A percentile compares a stretch with the other conserved stretches of the same genome.
Evolutionary conservation across 1,140 invertebrate genomes (phyloP).

Genomic region (Aphelenchoides fujianensis): DNA sequence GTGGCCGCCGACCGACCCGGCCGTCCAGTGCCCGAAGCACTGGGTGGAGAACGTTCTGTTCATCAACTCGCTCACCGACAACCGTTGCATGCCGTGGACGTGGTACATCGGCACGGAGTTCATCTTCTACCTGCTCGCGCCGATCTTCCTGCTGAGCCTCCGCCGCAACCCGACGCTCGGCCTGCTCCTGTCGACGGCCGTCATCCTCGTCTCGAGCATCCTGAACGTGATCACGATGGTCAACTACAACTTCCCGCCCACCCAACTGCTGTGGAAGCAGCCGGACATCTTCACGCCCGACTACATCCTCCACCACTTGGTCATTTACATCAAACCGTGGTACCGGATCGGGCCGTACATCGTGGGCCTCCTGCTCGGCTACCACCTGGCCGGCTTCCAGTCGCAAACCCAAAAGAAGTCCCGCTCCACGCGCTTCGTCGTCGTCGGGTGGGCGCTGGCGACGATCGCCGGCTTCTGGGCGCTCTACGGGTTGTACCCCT

Average conservation of each 20-base stretch:
- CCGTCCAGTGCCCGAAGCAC: conserved; percentile 60
- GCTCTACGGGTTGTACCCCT: conserved; percentile 58
- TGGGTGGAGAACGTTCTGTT: conserved; percentile 60
- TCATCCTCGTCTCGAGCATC: conserved; percentile 42
- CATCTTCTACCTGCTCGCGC: conserved; percentile 60
- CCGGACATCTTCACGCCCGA: conserved; percentile 59
- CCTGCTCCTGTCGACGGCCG: conserved; percentile 35
- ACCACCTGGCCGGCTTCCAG: conserved; percentile 58
- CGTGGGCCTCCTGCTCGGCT: conserved; percentile 64
- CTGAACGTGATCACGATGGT: conserved; percentile 51
- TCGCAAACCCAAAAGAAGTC: conserved; percentile 44
- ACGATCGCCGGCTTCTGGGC: conserved; percentile 44
- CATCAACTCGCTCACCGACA: conserved; percentile 56
- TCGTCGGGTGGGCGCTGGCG: conserved; percentile 44
- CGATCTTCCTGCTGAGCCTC: conserved; percentile 57
- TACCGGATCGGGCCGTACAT: conserved; percentile 64
- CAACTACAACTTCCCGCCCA: conserved; percentile 60
- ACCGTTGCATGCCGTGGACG: conserved; percentile 61
- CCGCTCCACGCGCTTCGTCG: conserved; percentile 29
- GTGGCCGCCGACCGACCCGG: conserved; percentile 62
- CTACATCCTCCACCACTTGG: conserved; percentile 58
- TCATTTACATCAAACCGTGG: conserved; percentile 65
- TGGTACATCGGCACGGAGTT: conserved; percentile 62
- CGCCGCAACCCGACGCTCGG: conserved; percentile 48
- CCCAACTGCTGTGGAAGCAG: conserved; percentile 59